Evolutionary conservation across 2,888 invertebrate species (phyloP).

Genomic region (Thelaira solivaga): DNA sequence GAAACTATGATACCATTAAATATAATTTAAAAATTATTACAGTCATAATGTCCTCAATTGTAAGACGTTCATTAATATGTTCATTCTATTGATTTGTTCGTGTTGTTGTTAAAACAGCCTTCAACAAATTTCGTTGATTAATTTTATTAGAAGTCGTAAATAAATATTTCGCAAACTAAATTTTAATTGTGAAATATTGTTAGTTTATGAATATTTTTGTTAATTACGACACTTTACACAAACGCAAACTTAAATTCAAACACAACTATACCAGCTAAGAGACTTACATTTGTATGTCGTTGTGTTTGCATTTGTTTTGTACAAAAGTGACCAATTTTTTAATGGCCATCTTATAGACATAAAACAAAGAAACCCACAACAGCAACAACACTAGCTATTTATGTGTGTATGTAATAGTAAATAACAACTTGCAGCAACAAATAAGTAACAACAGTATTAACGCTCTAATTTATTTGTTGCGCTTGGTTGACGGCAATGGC

Average conservation of each 20-base stretch:
- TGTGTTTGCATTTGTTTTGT: no score
- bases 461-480: constrained; percentile 67
- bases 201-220: constrained; percentile 21
- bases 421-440: constrained; percentile 38
- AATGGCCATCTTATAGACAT: constrained; percentile 44
- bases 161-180: constrained; percentile 49
- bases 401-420: no score
- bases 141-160: constrained; percentile 26
- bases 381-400: constrained; percentile 31
- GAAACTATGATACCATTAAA: no score
- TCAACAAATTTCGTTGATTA: constrained; percentile 33
- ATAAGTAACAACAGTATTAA: constrained; percentile 63
- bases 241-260: constrained; percentile 3
- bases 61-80: neutral
- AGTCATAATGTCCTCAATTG: constrained; percentile 3
- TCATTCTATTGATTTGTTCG: neutral
- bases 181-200: constrained; percentile 47
- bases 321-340: constrained; percentile 58
- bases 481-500: constrained; percentile 64
- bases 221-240: constrained; percentile 49
- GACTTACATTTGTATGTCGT: constrained; percentile 31
- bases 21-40: neutral
- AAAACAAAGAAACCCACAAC: constrained; percentile 46
- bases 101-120: constrained; percentile 21
- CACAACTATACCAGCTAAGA: neutral